Base-by-base conservation (phyloP, 1,140 invertebrate species). In the Dreissena rostriformis region DNA sequence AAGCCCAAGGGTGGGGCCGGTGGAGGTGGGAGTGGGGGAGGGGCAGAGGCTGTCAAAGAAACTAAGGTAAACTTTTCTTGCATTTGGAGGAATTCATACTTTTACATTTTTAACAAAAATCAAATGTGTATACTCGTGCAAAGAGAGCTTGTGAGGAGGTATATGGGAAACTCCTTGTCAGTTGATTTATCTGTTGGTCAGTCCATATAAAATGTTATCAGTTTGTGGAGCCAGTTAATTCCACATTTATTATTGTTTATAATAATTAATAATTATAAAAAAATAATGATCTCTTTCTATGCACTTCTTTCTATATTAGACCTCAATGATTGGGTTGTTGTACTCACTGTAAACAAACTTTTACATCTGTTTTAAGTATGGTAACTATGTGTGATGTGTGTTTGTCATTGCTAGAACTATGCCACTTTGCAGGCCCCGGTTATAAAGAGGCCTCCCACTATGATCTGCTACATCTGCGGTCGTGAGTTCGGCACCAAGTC, bases 391-490 rank as follows among this genome's bases (percentile, higher is more conserved):
- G 24, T 1, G 8, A 28, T 67, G 24, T 67, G 24, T 24, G 24
- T 63, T n/a, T 63, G 19, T 63, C 61, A 52, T 39, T 80, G 19
- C 17, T n/a, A 26, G n/a, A 29, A 29, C 26, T 70, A 12, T 68
- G 26, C 29, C 17, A 51, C 12, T 71, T 63, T 66, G 70, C 68
- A 86, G 78, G n/a, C 88, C 39, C 84, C 88, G 26, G 89, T 86
- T 14, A 86, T 90, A 14, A 71, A 75, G 26, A 86, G 87, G 61
- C 92, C 94, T 82, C 95, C 93, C 26, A 92, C 93, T 0, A 94
- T 96, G 4, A 94, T 96, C 14, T 97, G 96, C 91, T 97, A 97
- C 88, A 95, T 97, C 70, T 93, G 93, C 89, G 96, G 96, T 7
- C 94, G 96, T 74, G 95, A 96, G 85, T 97, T 96, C 91, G 96